Evolutionary conservation across 2,113 vertebrate species (phyloP), one percentile per base, ranked within the genome.

Genomic region (Electrona antarctica): DNA sequence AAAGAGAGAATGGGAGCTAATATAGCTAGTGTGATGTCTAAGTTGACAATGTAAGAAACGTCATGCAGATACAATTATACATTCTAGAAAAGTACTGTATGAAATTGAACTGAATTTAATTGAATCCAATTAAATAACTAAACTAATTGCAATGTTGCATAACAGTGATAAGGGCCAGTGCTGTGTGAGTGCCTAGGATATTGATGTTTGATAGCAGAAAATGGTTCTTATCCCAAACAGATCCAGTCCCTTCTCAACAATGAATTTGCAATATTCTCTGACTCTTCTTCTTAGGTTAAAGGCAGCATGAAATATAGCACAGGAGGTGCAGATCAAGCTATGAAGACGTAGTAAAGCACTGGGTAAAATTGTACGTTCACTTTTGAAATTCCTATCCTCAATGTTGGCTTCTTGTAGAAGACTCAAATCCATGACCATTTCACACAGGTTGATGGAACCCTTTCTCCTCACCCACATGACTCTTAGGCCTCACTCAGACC

Each of bases 381-480:
- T 72, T 74, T 81, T 88, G 54, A 9, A 79, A 89, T 91, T 91
- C 87, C 79, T 86, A 21, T 13, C 52, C 50, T 0, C 54, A 52
- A 70, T 73, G 67, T 78, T 65, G 78, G 73, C 65, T 86, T 88
- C 79, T 87, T 85, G 29, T 80, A 85, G 56, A 66, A 92, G 86
- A 74, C 67, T 81, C 47, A 72, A 82, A 84, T 82, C 88, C 79
- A 83, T 92, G 87, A 85, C 77, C 85, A 79, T 83, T 79, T 87
- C 51, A 77, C 84, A 84, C 88, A 92, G 89, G 87, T 93, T 90
- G 90, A 82, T 48, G 87, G 88, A 91, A 87, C 87, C 58, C 12
- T 2, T 60, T 85, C 82, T 70, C 77, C 68, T 55, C 2, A n/a
- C 33, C 62, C 71, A 14, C 62, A 46, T 60, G 59, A 62, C 70